phyloP scores from a whole-genome alignment of 2,888 invertebrate species.

The Pyralis farinalis region DNA sequence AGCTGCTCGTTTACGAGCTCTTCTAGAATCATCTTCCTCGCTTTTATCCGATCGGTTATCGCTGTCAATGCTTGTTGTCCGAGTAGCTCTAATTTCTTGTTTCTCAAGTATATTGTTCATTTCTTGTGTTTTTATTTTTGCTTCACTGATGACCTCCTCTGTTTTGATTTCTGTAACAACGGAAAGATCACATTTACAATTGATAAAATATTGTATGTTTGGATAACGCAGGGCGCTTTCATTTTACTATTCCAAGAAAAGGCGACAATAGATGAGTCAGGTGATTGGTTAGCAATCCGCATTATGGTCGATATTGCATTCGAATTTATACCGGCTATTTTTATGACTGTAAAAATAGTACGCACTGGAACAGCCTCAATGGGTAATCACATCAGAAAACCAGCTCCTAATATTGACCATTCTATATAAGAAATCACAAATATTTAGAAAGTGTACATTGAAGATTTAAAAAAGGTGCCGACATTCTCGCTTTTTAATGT shows the following conservation, averaged over 20 bases:
- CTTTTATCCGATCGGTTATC: slow-evolving; percentile 81
- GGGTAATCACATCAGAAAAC: too few species aligned
- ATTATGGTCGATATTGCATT: slow-evolving; percentile 46
- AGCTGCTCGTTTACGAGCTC: slow-evolving; percentile 62
- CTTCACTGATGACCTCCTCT: slow-evolving; percentile 69
- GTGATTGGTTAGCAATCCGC: slow-evolving; percentile 53
- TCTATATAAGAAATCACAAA: too few species aligned
- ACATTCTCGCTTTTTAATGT: too few species aligned
- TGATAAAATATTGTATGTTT: slow-evolving; percentile 58
- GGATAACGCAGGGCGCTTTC: slow-evolving; percentile 68
- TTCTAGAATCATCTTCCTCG: slow-evolving; percentile 61
- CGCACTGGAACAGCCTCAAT: too few species aligned
- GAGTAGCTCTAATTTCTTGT: slow-evolving; percentile 48
- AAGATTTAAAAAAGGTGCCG: too few species aligned
- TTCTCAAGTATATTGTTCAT: slow-evolving; percentile 55
- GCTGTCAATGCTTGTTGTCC: slow-evolving; percentile 75
- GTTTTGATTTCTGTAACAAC: slow-evolving; percentile 78
- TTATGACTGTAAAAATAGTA: too few species aligned
- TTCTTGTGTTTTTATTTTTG: slow-evolving; percentile 62
- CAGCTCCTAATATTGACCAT: too few species aligned
- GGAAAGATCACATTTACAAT: slow-evolving; percentile 50
- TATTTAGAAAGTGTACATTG: too few species aligned
- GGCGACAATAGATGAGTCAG: slow-evolving; percentile 75
- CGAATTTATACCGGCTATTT: slow-evolving; percentile 16
- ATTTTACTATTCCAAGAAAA: slow-evolving; percentile 74